Percentiles rank a stretch among this genome's conserved stretches.
Evolutionary conservation across 2,797 vertebrate genomes (phyloP).

Genomic region (Coluber constrictor): DNA sequence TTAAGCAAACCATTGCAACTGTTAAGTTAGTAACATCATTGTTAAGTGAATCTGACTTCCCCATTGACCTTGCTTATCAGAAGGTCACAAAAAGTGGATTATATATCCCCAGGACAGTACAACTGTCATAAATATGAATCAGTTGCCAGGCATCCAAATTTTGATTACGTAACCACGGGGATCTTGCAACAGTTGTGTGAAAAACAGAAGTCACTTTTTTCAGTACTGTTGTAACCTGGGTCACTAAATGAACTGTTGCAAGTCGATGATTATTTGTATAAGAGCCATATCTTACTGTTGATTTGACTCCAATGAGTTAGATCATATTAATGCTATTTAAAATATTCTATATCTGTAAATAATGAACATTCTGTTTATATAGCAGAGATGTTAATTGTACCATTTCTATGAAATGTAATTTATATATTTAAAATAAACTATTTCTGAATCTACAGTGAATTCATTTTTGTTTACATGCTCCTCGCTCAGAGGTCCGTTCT

Average conservation of each 20-base stretch:
- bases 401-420: slow-evolving; percentile 82
- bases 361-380: slow-evolving; percentile 50
- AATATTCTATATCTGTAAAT: slow-evolving; percentile 47
- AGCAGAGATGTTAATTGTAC: slow-evolving; percentile 61
- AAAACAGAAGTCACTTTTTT: background rate
- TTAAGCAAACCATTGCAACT: background rate
- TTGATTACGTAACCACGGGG: background rate
- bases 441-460: slow-evolving; percentile 13
- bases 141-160: background rate
- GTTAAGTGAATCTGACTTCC: background rate
- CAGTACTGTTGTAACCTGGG: background rate
- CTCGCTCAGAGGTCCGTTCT: background rate
- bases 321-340: slow-evolving; percentile 63
- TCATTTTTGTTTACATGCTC: background rate
- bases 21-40: background rate
- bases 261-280: background rate
- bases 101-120: background rate
- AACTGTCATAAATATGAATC: background rate
- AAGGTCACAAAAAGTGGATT: background rate
- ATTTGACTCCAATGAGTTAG: slow-evolving; percentile 50
- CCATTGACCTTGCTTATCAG: too few relatives aligned
- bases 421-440: slow-evolving; percentile 61
- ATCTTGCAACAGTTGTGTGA: background rate
- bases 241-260: background rate
- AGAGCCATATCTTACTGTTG: slow-evolving; percentile 42